Conservation (phyloP, 2,113 vertebrate species). For the Noctilio leporinus region DNA sequence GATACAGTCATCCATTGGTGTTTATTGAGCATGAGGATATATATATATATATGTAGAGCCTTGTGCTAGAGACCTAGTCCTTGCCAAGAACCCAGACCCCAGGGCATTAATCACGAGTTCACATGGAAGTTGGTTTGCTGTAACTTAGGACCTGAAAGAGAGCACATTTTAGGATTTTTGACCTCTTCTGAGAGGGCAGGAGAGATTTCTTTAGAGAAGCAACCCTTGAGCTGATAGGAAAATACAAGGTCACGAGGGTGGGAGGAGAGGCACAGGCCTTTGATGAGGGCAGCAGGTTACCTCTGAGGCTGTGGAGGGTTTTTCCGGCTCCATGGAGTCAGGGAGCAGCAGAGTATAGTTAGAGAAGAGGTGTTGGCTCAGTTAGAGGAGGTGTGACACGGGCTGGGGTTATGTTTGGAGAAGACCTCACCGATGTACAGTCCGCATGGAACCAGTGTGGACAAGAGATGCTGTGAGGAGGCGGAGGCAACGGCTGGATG, state of each 20-base stretch:
- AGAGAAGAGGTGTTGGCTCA: not conserved
- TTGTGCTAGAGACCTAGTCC: not conserved
- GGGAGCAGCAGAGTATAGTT: not conserved
- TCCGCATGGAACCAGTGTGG: not conserved
- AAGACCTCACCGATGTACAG: not conserved
- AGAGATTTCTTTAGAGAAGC: not conserved
- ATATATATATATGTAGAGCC: rapidly evolving
- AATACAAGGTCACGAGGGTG: not conserved
- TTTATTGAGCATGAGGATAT: not conserved
- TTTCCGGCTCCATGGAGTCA: too few species aligned
- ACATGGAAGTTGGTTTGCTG: not conserved
- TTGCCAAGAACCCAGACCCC: not conserved
- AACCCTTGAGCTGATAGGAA: not conserved
- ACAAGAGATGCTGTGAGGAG: not conserved
- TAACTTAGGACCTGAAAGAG: not conserved
- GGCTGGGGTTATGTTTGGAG: not conserved
- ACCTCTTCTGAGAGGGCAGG: not conserved
- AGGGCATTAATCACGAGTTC: not conserved
- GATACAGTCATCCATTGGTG: rapidly evolving
- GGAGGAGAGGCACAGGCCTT: not conserved
- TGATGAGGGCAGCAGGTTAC: not conserved
- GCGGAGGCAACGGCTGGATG: not conserved
- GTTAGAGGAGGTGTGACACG: rapidly evolving
- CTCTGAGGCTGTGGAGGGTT: rapidly evolving
- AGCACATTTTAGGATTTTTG: not conserved